A percentile compares a stretch with the other conserved stretches of the same genome.
These are phyloP conservation scores for Papilio gigon DNA, from an alignment of 2,888 invertebrate genomes.

Conservation along the genomic window DNA sequence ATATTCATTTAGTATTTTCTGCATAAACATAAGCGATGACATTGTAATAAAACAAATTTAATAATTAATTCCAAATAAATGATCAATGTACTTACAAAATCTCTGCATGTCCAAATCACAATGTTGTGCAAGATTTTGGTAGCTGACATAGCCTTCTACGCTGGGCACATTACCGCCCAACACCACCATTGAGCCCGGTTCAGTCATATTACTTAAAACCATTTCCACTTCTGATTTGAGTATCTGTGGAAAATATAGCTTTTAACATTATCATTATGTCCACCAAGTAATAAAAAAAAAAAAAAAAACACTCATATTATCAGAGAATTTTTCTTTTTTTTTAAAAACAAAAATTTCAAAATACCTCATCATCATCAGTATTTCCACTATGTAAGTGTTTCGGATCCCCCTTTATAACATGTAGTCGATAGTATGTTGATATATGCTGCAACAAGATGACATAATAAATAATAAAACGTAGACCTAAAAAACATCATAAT, in stretches of 20 bases:
- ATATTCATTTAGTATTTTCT: not conserved
- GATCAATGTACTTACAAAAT: conserved; percentile 70
- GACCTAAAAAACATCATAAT: not conserved
- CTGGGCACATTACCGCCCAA: conserved; percentile 58
- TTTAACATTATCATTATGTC: not conserved
- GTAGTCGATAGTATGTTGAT: conserved; percentile 68
- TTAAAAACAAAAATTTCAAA: not conserved
- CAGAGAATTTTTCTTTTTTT: too few species aligned
- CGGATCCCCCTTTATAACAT: conserved; percentile 64
- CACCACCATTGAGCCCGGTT: conserved; percentile 58
- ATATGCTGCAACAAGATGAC: conserved; percentile 62
- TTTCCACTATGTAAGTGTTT: conserved; percentile 51
- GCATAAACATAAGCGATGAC: too few species aligned
- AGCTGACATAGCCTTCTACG: conserved; percentile 55
- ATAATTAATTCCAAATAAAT: too few species aligned
- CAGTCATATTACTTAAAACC: conserved; percentile 51
- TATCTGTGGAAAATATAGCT: conserved; percentile 50
- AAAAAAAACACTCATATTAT: not conserved
- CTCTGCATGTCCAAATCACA: conserved; percentile 72
- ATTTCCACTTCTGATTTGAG: conserved; percentile 61
- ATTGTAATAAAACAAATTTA: too few species aligned
- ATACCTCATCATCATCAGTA: conserved; percentile 55
- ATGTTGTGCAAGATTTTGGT: conserved; percentile 63
- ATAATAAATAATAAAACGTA: conserved; percentile 36
- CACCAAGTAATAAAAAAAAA: not conserved